Evolutionary conservation across 2,888 invertebrate genomes (phyloP).

Genomic region (Anodontia alba): DNA sequence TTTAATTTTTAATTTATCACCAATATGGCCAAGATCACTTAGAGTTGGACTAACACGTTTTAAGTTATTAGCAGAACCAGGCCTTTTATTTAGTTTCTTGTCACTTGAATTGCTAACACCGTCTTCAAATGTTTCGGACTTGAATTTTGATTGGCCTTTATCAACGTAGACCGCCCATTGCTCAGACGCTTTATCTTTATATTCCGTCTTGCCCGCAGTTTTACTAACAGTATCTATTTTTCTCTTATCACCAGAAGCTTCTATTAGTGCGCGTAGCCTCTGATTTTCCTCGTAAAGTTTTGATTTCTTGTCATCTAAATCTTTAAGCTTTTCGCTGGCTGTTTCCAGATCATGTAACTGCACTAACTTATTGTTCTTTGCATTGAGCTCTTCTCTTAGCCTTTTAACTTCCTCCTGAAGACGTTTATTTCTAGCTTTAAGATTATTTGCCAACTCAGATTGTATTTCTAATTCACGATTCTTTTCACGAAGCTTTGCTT

Average conservation of each 20-base stretch:
- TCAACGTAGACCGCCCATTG: conserved; percentile 36
- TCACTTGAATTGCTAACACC: neutral
- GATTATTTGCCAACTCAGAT: conserved; percentile 46
- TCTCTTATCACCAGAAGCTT: conserved; percentile 1
- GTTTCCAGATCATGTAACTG: conserved; percentile 47
- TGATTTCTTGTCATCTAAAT: conserved; percentile 39
- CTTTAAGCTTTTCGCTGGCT: conserved; percentile 41
- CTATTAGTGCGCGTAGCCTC: conserved; percentile 43
- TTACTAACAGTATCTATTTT: neutral
- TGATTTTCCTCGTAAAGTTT: conserved; percentile 56
- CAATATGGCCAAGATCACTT: conserved; percentile 10
- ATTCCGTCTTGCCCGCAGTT: neutral
- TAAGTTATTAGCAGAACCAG: neutral
- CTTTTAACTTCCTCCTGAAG: conserved; percentile 46
- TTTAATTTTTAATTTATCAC: conserved; percentile 49
- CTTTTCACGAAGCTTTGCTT: conserved; percentile 43
- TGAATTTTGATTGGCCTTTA: conserved; percentile 8
- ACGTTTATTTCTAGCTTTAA: conserved; percentile 51
- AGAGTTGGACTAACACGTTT: neutral
- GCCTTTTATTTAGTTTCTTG: conserved; percentile 16
- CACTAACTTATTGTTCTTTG: conserved; percentile 50
- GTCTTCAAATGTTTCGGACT: neutral
- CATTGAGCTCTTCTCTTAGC: conserved; percentile 41
- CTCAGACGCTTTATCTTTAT: neutral
- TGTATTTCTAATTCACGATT: conserved; percentile 51